These are phyloP conservation scores for Notothenia coriiceps DNA, from an alignment of 2,113 vertebrate species.

Conservation along the genomic window DNA sequence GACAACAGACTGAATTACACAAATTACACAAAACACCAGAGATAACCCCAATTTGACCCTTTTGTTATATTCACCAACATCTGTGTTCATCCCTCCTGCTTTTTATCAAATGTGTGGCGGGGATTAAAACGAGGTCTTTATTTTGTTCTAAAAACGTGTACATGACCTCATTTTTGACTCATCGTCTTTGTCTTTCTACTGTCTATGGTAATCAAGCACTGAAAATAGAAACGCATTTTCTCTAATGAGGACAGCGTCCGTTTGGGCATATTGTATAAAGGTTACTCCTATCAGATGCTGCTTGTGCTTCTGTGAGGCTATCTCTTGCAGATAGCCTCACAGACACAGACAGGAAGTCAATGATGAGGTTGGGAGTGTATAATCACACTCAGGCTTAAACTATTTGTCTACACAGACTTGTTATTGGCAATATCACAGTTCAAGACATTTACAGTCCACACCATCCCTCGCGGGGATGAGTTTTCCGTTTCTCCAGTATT, in stretches of 20 bases:
- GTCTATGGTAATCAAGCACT: slow-evolving; percentile 6
- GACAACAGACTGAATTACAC: neutral
- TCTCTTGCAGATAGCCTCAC: slow-evolving; percentile 10
- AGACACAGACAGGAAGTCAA: slow-evolving; percentile 34
- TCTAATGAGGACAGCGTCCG: slow-evolving; percentile 27
- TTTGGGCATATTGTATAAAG: neutral
- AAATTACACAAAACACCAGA: neutral
- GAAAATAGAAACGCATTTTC: slow-evolving; percentile 17
- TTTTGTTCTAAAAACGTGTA: neutral
- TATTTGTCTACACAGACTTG: slow-evolving; percentile 33
- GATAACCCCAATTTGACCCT: neutral
- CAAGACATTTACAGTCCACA: slow-evolving; percentile 43
- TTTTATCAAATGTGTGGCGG: neutral
- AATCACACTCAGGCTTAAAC: slow-evolving; percentile 37
- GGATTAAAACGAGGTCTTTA: neutral
- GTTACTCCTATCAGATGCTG: neutral
- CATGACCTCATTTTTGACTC: slow-evolving; percentile 5
- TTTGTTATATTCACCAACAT: neutral
- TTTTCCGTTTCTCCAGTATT: slow-evolving; percentile 48
- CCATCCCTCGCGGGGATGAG: slow-evolving; percentile 41
- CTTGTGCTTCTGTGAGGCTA: neutral
- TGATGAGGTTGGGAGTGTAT: slow-evolving; percentile 29
- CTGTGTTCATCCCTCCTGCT: neutral
- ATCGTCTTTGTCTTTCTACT: neutral
- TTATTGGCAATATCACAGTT: slow-evolving; percentile 46